phyloP scores from a whole-genome alignment of 2,888 invertebrate genomes.

The Leucania comma region DNA sequence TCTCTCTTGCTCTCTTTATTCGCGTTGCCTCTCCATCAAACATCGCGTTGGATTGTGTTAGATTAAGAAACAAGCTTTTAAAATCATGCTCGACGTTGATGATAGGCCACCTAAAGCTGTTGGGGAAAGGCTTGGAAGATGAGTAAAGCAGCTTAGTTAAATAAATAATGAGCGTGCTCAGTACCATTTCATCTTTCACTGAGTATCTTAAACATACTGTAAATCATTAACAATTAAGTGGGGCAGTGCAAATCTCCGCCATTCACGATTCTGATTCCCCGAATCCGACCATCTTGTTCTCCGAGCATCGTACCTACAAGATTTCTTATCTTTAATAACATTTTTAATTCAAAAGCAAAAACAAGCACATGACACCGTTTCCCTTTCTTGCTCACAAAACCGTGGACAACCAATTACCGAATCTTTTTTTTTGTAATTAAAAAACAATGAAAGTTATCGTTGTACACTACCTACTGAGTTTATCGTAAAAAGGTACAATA shows the following conservation, averaged over 20 bases:
- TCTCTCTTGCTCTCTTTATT: too few relatives aligned
- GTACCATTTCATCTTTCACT: too few relatives aligned
- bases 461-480: conserved; percentile 3
- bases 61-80: too few relatives aligned
- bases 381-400: conserved; percentile 43
- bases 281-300: conserved; percentile 12
- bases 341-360: conserved; percentile 27
- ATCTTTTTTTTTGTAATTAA: conserved; percentile 44
- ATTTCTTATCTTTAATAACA: conserved; percentile 33
- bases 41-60: too few relatives aligned
- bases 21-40: too few relatives aligned
- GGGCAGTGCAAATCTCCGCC: neutral
- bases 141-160: neutral
- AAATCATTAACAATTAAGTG: too few relatives aligned
- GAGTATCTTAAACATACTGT: too few relatives aligned
- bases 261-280: neutral
- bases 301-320: conserved; percentile 16
- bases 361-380: conserved; percentile 38
- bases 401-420: conserved; percentile 50
- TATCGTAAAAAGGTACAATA: conserved; percentile 35
- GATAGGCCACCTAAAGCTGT: too few relatives aligned
- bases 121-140: too few relatives aligned
- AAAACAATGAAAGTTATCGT: conserved; percentile 48
- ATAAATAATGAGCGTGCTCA: neutral
- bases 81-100: too few relatives aligned